These are phyloP conservation scores for Pammene fasciana DNA, from an alignment of 2,888 invertebrate species.

Conservation along the genomic window DNA sequence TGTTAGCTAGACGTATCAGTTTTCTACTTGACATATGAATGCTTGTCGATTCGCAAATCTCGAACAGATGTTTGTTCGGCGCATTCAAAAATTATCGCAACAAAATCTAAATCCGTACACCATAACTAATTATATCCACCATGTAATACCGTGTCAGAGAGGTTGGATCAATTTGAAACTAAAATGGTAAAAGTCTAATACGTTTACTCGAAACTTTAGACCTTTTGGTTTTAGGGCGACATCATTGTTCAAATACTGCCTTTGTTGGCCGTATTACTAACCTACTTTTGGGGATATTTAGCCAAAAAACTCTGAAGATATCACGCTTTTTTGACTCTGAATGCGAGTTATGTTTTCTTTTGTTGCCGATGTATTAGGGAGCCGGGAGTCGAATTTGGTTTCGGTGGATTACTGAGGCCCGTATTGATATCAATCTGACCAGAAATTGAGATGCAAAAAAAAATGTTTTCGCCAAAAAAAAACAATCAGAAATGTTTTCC, in stretches of 20 bases:
- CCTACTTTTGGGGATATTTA: slow-evolving; percentile 80
- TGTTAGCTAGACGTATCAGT: slow-evolving; percentile 73
- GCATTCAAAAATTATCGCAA: slow-evolving; percentile 81
- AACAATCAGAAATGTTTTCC: neutral
- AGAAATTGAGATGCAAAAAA: slow-evolving; percentile 20
- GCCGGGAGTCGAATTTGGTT: slow-evolving; percentile 63
- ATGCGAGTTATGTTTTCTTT: slow-evolving; percentile 76
- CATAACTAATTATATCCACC: slow-evolving; percentile 83
- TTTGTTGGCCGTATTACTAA: slow-evolving; percentile 80
- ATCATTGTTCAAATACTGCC: slow-evolving; percentile 66
- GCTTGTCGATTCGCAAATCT: slow-evolving; percentile 74
- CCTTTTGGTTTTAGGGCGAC: neutral
- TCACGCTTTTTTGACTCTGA: slow-evolving; percentile 78
- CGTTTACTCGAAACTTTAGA: neutral
- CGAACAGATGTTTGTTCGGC: slow-evolving; percentile 77
- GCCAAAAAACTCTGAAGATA: slow-evolving; percentile 71
- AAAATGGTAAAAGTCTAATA: neutral
- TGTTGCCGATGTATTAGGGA: slow-evolving; percentile 70
- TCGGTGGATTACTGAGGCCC: slow-evolving; percentile 35
- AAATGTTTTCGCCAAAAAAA: slow-evolving; percentile 10
- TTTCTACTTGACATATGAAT: slow-evolving; percentile 80
- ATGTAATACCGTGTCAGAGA: slow-evolving; percentile 72
- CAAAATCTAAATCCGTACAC: slow-evolving; percentile 82
- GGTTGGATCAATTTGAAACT: slow-evolving; percentile 28
- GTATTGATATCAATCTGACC: slow-evolving; percentile 38